Percentiles rank a stretch among this genome's conserved stretches.
phyloP scores from a whole-genome alignment of 2,797 vertebrate genomes.

The Sciurus carolinensis region DNA sequence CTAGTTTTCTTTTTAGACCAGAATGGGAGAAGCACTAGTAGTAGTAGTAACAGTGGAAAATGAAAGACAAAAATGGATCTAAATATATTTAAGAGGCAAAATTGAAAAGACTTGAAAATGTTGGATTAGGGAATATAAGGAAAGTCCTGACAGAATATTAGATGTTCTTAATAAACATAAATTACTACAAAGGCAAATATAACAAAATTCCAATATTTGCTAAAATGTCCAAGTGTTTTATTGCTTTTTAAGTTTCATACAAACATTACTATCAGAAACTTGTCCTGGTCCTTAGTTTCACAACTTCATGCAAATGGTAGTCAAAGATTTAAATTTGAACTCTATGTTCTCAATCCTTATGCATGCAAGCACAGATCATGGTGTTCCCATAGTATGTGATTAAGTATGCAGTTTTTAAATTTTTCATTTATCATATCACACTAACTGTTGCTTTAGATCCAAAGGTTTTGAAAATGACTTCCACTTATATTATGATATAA shows the following conservation, averaged over 20 bases:
- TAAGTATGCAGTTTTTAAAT: not conserved
- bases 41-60: not conserved
- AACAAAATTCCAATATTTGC: not conserved
- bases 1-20: not conserved
- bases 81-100: not conserved
- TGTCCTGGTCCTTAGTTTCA: not conserved
- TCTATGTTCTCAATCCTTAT: not conserved
- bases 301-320: not conserved
- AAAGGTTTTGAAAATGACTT: conserved; percentile 3
- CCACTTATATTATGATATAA: not conserved
- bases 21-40: not conserved
- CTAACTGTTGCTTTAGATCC: conserved; percentile 13
- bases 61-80: not conserved
- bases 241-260: not conserved
- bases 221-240: not conserved
- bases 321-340: not conserved
- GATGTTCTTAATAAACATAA: not conserved
- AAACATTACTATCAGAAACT: not conserved
- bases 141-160: not conserved
- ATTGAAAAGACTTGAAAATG: not conserved
- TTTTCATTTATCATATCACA: not conserved
- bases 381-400: not conserved
- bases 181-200: not conserved
- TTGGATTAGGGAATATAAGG: not conserved
- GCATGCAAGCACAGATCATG: not conserved